phyloP scores from a whole-genome alignment of 2,888 invertebrate genomes.

The Perizoma flavofasciatum region DNA sequence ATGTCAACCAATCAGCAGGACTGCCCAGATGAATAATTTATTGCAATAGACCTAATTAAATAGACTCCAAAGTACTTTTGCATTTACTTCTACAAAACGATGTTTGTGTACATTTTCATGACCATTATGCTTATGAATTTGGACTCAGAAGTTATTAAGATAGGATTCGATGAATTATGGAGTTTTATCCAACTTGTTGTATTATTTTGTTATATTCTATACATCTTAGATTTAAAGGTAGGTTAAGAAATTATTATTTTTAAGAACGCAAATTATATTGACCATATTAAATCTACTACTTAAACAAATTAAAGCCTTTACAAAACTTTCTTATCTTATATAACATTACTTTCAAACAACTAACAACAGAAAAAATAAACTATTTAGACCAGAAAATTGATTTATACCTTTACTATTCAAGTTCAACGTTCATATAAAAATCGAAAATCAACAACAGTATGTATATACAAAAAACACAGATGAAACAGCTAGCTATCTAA shows the following conservation, averaged over 20 bases:
- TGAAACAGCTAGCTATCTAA: too few relatives aligned
- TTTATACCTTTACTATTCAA: not conserved
- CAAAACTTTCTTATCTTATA: slow-evolving; percentile 46
- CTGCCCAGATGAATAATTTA: slow-evolving; percentile 58
- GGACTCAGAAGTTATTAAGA: slow-evolving; percentile 30
- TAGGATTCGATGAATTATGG: not conserved
- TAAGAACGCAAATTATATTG: slow-evolving; percentile 31
- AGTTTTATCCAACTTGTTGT: not conserved
- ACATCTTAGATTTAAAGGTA: not conserved
- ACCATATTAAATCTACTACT: slow-evolving; percentile 55
- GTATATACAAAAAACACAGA: too few relatives aligned
- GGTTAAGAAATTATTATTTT: slow-evolving; percentile 11
- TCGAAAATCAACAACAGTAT: not conserved
- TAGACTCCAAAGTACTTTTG: slow-evolving; percentile 7
- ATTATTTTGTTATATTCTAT: not conserved
- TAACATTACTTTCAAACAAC: slow-evolving; percentile 31
- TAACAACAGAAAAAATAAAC: slow-evolving; percentile 17
- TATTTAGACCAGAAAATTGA: slow-evolving; percentile 6
- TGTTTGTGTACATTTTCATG: slow-evolving; percentile 52
- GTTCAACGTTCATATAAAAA: not conserved
- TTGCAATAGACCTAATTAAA: too few relatives aligned
- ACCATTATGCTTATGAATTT: slow-evolving; percentile 53
- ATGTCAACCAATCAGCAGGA: slow-evolving; percentile 86
- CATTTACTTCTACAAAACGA: slow-evolving; percentile 27
- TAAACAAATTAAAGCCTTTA: slow-evolving; percentile 74